Base-by-base conservation (phyloP, 2,888 invertebrate genomes). In the Teleiodes luculella region DNA sequence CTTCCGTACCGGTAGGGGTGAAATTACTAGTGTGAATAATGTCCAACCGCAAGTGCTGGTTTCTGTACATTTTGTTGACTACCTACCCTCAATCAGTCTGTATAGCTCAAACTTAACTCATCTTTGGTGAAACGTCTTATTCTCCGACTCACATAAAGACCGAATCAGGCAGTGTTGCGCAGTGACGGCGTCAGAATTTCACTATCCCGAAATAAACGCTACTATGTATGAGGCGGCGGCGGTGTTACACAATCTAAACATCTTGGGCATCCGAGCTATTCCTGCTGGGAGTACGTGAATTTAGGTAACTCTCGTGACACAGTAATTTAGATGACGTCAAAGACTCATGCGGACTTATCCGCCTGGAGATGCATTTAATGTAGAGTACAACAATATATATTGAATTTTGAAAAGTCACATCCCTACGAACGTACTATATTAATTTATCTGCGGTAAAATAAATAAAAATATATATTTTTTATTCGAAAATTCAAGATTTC, bases 261-360 rank as follows among this genome's bases (percentile, higher is more conserved):
- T 46, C 46, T 46, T 46, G 46, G 46, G 46, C 46, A 46, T 46
- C 16, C 46, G 3, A 46, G 46, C 46, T 46, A 46, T 46, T 46
- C 16, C 10, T 31, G 46, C 13, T 11, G 13, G 31, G 16, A 16
- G 16, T 16, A 30, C 8, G 46, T 8, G 46, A 31, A 46, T 46
- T 46, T 46, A 46, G 31, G 31, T 31, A 46, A 46, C n/a, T 28
- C 43, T 43, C 30, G 30, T 46, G 46, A 30, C 45, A 46, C 20
- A 31, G 46, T 46, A 46, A 46, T 43, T 28, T 43, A 43, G 43
- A n/a, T 28, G 6, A 28, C 28, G 43, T 43, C 43, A 43, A 43
- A 43, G 43, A 43, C 43, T 13, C 28, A 28, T 24, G 28, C 24
- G 11, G 13, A 20, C 20, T 41, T 41, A 43, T 24, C 7, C 28